These are phyloP conservation scores for Azemiops feae DNA, from an alignment of 2,113 vertebrate genomes.

Conservation along the genomic window DNA sequence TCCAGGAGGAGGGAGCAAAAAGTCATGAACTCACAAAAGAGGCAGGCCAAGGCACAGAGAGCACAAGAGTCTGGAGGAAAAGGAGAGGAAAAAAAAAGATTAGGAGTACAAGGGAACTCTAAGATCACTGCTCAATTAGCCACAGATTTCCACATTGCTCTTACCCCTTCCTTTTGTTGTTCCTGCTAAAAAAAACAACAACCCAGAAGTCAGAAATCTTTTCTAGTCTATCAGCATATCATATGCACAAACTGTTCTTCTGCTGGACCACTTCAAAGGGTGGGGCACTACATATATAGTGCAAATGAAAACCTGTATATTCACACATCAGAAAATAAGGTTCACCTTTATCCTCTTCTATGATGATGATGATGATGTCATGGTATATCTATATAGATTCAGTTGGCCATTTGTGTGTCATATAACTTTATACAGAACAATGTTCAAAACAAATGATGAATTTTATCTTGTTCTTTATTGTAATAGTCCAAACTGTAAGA, in stretches of 20 bases:
- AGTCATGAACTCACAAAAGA: conserved; percentile 75
- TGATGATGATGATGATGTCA: neutral
- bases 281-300: neutral
- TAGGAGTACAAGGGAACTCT: neutral
- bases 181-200: neutral
- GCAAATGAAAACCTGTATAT: neutral
- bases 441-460: neutral
- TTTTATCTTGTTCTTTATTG: neutral
- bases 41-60: conserved; percentile 77
- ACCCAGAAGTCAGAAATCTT: neutral
- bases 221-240: neutral
- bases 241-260: neutral
- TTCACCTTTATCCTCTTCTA: neutral
- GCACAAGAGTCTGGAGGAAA: conserved; percentile 72
- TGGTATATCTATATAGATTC: neutral
- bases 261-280: neutral
- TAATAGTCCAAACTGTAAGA: neutral
- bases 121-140: neutral
- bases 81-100: conserved; percentile 20
- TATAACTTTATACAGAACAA: neutral
- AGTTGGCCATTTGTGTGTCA: neutral
- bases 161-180: no score
- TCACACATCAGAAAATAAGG: neutral
- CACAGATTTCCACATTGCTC: neutral
- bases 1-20: conserved; percentile 70